phyloP scores from a whole-genome alignment of 2,797 vertebrate species.

The Pteronotus mesoamericanus region DNA sequence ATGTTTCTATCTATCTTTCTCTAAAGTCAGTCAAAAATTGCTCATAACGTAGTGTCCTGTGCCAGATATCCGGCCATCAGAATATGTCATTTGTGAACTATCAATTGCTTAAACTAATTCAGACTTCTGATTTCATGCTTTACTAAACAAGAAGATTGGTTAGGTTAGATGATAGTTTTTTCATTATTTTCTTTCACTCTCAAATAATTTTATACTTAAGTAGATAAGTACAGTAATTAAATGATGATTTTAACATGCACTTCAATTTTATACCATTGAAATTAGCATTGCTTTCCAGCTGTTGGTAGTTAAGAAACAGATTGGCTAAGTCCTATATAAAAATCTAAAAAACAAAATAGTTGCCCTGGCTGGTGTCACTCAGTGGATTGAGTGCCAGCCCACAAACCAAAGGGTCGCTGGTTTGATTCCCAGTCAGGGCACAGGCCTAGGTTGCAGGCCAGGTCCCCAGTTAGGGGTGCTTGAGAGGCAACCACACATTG shows the following conservation, averaged over 20 bases:
- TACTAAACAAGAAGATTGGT: neutral
- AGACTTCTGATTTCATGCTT: neutral
- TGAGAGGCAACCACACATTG: too few species aligned
- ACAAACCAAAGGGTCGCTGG: too few species aligned
- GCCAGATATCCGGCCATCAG: neutral
- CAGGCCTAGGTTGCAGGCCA: too few species aligned
- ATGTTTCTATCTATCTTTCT: too few species aligned
- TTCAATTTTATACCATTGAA: conserved; percentile 8
- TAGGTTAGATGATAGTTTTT: neutral
- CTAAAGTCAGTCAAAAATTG: neutral
- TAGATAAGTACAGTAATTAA: neutral
- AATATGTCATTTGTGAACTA: neutral
- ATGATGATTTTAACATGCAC: neutral
- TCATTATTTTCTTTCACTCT: neutral
- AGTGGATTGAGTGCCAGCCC: too few species aligned
- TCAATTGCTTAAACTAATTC: neutral
- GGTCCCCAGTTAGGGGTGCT: too few species aligned
- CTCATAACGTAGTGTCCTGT: neutral
- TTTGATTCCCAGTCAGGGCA: too few species aligned
- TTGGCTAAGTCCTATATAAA: conserved; percentile 18
- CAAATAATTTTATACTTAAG: neutral
- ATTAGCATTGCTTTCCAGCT: neutral
- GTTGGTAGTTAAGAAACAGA: conserved; percentile 10
- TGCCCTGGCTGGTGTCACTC: too few species aligned
- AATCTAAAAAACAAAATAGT: neutral